phyloP scores from a whole-genome alignment of 2,797 vertebrate genomes.

The Tapera naevia region DNA sequence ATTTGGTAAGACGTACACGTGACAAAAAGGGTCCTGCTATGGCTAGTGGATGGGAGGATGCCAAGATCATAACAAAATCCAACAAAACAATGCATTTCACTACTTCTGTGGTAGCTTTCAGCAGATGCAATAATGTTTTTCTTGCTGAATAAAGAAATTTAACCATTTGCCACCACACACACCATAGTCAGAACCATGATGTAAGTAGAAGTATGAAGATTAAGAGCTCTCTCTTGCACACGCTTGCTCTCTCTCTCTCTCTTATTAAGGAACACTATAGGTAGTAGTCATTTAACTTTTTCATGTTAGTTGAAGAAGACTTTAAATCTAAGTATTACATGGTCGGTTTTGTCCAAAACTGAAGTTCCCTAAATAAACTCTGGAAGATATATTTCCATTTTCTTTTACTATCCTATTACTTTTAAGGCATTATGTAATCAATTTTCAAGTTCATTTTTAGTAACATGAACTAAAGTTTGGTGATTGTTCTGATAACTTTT shows the following conservation, averaged over 20 bases:
- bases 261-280: conserved; percentile 35
- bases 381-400: conserved; percentile 48
- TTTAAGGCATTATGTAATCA: conserved; percentile 61
- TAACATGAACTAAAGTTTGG: conserved; percentile 86
- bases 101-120: conserved; percentile 68
- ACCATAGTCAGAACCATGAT: conserved; percentile 71
- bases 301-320: conserved; percentile 58
- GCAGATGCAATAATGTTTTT: conserved; percentile 43
- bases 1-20: conserved; percentile 64
- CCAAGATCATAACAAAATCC: conserved; percentile 63
- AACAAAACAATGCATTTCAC: conserved; percentile 67
- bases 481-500: conserved; percentile 88
- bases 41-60: conserved; percentile 71
- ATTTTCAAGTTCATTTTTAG: conserved; percentile 78
- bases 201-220: conserved; percentile 43
- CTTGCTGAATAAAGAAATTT: conserved; percentile 59
- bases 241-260: not conserved
- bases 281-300: conserved; percentile 57
- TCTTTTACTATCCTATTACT: conserved; percentile 64
- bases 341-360: conserved; percentile 63
- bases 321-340: conserved; percentile 56
- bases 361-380: conserved; percentile 45
- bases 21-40: conserved; percentile 72
- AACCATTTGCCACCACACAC: conserved; percentile 72
- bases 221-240: conserved; percentile 62